Evolutionary conservation across 2,113 vertebrate genomes (phyloP).

Genomic region (Tylochromis polylepis): DNA sequence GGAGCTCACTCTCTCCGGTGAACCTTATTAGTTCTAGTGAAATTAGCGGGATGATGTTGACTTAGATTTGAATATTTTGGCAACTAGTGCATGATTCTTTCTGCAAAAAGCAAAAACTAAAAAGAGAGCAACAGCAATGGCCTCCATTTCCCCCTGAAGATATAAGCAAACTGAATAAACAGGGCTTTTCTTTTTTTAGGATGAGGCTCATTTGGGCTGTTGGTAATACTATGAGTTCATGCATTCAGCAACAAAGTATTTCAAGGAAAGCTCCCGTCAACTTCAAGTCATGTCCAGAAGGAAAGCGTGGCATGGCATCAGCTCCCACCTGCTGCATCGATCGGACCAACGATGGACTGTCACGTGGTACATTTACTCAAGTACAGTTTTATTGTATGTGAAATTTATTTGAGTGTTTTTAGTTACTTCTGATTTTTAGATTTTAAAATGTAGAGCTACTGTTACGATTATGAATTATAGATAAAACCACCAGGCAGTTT

Average conservation of each 20-base stretch:
- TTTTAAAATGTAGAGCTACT: background rate
- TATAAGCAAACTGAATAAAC: background rate
- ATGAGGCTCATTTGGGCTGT: background rate
- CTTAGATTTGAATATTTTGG: background rate
- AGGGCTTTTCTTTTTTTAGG: background rate
- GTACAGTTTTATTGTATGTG: background rate
- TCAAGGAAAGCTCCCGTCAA: background rate
- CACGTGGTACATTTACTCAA: background rate
- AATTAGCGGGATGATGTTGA: background rate
- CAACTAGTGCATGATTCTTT: background rate
- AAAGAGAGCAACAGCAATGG: fast-evolving
- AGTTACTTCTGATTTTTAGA: background rate
- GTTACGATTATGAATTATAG: background rate
- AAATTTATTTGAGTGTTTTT: fast-evolving
- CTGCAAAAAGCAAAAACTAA: background rate
- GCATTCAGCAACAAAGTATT: background rate
- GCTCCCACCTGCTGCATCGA: background rate
- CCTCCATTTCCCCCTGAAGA: background rate
- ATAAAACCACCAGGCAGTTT: background rate
- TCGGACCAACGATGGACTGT: fast-evolving
- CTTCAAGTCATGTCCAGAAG: background rate
- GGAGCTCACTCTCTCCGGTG: background rate
- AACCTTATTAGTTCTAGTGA: fast-evolving
- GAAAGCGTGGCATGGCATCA: background rate
- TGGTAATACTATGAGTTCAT: background rate